Evolutionary conservation across 2,888 invertebrate species (phyloP), one percentile per base, ranked within the genome.

Genomic region (Cremastobaeus sp.): DNA sequence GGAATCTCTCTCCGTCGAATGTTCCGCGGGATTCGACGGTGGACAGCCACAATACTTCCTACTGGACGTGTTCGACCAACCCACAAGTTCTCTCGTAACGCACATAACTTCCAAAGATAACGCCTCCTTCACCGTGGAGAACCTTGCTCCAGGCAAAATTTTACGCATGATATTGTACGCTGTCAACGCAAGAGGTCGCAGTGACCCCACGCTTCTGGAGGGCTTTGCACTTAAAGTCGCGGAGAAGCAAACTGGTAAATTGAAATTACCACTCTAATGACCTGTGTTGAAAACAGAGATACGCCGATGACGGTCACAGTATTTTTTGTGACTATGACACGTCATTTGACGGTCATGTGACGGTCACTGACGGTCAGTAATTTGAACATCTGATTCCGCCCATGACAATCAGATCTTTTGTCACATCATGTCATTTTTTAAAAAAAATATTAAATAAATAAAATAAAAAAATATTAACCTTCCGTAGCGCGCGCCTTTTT

Each of bases 111-210:
- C 93, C 30, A 91, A 91, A 75, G 91, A 91, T 79, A 83, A 76
- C 34, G 93, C 96, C 0, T 89, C 92, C 25, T 94, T 96, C 89
- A 92, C 92, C 60, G 93, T 96, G 0, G 91, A 92, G 77, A 93
- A 92, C 3, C 90, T 97, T 54, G 93, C 94, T 59, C 91, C 96
- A 0, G 96, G 94, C 3, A 93, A 93, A 80, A 90, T 92, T 11
- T 90, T 96, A 77, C 92, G 92, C 80, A 92, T 96, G 86, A 89
- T 93, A 54, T 91, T 96, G 74, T 96, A 94, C 86, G 93, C 96
- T 0, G 92, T 92, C 68, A 97, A 97, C 86, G 91, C 93, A 3
- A 93, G 95, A 82, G 96, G 96, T 11, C 90, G 92, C 78, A 96
- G 96, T 76, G 95, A 95, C 71, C 88, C 91, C 0, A 91, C 93